Evolutionary conservation across 2,113 vertebrate species (phyloP).

Genomic region (Maccullochella peelii): DNA sequence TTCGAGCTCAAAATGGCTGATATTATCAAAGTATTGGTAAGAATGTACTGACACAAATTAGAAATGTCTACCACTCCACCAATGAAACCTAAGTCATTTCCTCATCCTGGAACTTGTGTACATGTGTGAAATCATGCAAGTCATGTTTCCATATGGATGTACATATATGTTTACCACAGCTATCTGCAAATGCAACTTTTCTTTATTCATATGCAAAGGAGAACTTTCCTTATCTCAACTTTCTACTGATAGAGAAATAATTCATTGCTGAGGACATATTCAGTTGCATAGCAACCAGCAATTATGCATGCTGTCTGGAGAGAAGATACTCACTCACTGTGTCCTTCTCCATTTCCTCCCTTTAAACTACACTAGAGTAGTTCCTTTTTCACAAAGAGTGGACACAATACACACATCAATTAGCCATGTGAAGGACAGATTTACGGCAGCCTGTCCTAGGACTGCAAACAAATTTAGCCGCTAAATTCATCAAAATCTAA

Average conservation of each 20-base stretch:
- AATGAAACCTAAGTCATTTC: slow-evolving; percentile 5
- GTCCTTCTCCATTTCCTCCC: slow-evolving; percentile 54
- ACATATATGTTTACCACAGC: slow-evolving; percentile 25
- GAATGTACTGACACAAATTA: slow-evolving; percentile 1
- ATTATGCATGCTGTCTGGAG: slow-evolving; percentile 76
- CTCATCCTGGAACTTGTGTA: not conserved
- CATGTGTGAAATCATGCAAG: slow-evolving; percentile 16
- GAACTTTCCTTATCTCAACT: slow-evolving; percentile 71
- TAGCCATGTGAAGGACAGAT: slow-evolving; percentile 47
- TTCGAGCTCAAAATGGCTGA: not conserved
- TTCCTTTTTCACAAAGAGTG: slow-evolving; percentile 34
- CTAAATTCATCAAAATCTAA: slow-evolving; percentile 41
- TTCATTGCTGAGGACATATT: slow-evolving; percentile 73
- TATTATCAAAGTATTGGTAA: not conserved
- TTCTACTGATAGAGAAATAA: slow-evolving; percentile 74
- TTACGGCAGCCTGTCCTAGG: slow-evolving; percentile 15
- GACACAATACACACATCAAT: slow-evolving; percentile 65
- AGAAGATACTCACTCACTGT: slow-evolving; percentile 58
- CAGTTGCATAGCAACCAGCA: slow-evolving; percentile 83
- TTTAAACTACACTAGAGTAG: slow-evolving; percentile 44
- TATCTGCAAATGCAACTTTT: slow-evolving; percentile 36
- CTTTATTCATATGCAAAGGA: slow-evolving; percentile 77
- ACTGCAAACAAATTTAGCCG: slow-evolving; percentile 23
- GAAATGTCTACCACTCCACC: not conserved
- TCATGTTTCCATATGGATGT: slow-evolving; percentile 20